Conservation (phyloP, 2,113 vertebrate species). For the Pachycephala philippinensis region DNA sequence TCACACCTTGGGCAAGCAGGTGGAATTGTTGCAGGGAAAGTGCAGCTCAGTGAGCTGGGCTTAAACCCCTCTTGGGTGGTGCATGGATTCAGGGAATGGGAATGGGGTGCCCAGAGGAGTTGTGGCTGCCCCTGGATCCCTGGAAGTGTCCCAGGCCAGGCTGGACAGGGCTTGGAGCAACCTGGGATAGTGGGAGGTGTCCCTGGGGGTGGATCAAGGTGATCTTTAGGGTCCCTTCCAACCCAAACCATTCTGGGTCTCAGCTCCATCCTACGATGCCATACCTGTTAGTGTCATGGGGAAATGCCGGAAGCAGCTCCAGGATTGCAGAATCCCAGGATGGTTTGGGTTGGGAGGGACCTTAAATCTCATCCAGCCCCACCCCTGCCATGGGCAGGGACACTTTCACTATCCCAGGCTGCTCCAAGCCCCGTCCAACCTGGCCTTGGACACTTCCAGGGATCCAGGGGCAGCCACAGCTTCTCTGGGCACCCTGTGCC, state of each 20-base stretch:
- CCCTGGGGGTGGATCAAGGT: not conserved
- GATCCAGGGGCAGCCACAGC: not conserved
- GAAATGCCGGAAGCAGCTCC: not conserved
- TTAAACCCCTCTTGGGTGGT: not conserved
- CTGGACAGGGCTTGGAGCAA: accelerated
- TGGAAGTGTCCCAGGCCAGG: not conserved
- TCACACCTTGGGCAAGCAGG: slow-evolving; percentile 4
- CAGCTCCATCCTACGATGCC: accelerated
- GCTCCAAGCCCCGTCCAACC: accelerated
- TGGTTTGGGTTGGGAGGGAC: not conserved
- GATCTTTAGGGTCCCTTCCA: no score
- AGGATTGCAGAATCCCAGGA: not conserved
- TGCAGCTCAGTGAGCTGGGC: not conserved
- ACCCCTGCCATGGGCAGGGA: not conserved
- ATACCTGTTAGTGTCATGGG: accelerated
- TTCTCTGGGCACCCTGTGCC: not conserved
- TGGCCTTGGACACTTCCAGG: not conserved
- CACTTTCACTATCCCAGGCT: accelerated
- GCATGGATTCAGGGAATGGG: not conserved
- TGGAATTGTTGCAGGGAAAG: not conserved
- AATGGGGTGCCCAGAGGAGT: not conserved
- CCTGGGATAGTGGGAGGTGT: accelerated
- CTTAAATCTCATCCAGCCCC: accelerated
- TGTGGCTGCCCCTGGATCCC: not conserved
- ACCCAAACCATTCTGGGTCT: not conserved